phyloP scores from a whole-genome alignment of 1,140 invertebrate genomes.

The Halictus rubicundus region DNA sequence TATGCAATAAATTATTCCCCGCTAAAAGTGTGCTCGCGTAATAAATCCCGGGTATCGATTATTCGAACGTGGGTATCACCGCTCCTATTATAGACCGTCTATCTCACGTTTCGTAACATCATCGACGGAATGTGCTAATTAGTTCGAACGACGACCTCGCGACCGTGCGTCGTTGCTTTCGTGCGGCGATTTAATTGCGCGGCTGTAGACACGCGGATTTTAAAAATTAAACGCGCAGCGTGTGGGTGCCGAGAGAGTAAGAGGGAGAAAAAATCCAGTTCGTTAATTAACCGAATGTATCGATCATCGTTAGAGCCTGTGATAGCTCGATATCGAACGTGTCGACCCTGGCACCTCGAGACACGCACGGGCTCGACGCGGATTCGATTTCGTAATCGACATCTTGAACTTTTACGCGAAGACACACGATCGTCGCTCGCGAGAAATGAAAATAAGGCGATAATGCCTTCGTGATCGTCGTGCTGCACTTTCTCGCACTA shows the following conservation, averaged over 20 bases:
- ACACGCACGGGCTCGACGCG: conserved; percentile 41
- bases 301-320: conserved; percentile 41
- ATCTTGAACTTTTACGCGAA: conserved; percentile 64
- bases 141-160: conserved; percentile 49
- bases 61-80: conserved; percentile 41
- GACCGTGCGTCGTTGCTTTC: conserved; percentile 32
- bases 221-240: neutral
- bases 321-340: conserved; percentile 36
- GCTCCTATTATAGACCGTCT: conserved; percentile 47
- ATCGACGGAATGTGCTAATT: conserved; percentile 46
- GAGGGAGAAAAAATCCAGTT: neutral
- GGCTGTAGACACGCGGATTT: neutral
- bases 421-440: conserved; percentile 43
- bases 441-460: conserved; percentile 55
- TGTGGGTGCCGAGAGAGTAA: neutral
- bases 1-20: conserved; percentile 26
- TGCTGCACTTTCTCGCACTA: conserved; percentile 38
- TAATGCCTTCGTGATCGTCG: conserved; percentile 43
- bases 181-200: conserved; percentile 38
- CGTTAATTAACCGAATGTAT: conserved; percentile 50
- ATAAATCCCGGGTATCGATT: conserved; percentile 44
- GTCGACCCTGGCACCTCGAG: conserved; percentile 58
- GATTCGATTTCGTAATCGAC: conserved; percentile 61
- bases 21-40: conserved; percentile 24
- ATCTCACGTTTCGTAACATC: conserved; percentile 47